Evolutionary conservation across 2,888 invertebrate genomes (phyloP), one percentile per base, ranked within the genome.

Genomic region (Scrobipalpa costella): DNA sequence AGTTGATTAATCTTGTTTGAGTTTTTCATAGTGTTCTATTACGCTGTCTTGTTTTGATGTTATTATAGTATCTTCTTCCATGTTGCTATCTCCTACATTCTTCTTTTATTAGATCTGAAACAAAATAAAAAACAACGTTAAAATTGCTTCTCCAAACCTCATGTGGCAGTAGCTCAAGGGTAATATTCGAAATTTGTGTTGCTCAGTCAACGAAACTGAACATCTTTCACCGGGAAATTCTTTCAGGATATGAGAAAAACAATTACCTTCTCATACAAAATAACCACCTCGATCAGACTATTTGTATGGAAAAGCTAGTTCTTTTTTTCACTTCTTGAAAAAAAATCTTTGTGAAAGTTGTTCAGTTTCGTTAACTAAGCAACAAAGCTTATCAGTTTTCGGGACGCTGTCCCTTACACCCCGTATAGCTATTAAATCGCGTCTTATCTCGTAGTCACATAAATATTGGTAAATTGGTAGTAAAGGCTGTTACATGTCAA

Each of bases 21-120:
- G 63, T 63, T 50, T 66, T 57, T 67, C 67, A 68, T 69, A 68
- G 62, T 67, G 66, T 67, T 50, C 21, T 36, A 34, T 38, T 50
- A 19, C n/a, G 61, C 61, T 55, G 61, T 13, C 21, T 5, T 58
- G 13, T n/a, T 15, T 34, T 3, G 7, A 34, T 3, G 13, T 7
- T 34, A 57, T 57, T 47, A 15, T 57, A 7, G 52, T 62, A n/a
- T 61, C 36, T 8, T 19, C 50, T 57, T 57, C 57, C 57, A 57
- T 57, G n/a, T 7, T 38, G 34, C 8, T 50, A 9, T 9, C 21
- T 33, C 7, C n/a, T n/a, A 2, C 11, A 19, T 34, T 57, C 19
- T 13, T 36, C n/a, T 36, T 34, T 11, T 17, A 11, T 11, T 19
- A 17, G 15, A 38, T 59, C 57, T 49, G 57, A 44, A 62, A 62